Conservation (phyloP, 2,888 invertebrate genomes). For the Philonicus albiceps region DNA sequence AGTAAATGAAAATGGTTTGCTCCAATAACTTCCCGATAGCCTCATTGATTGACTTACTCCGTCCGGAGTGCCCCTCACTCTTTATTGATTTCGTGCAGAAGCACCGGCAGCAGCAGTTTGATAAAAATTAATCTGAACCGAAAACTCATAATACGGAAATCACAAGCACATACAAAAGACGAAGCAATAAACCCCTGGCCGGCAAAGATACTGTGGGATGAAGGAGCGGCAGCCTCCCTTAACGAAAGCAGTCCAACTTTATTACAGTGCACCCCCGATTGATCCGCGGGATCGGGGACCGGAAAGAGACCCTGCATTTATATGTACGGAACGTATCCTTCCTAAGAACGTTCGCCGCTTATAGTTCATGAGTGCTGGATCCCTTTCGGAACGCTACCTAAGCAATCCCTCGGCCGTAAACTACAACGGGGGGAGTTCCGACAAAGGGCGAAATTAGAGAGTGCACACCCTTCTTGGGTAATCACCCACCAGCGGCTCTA, state of each 20-base stretch:
- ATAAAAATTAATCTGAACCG: constrained; percentile 39
- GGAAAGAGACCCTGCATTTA: neutral
- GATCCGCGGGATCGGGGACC: neutral
- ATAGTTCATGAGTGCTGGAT: neutral
- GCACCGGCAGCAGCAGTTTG: constrained; percentile 1
- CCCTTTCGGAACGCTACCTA: constrained; percentile 2
- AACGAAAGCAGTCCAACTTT: constrained; percentile 9
- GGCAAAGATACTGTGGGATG: neutral
- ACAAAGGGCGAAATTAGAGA: constrained; percentile 27
- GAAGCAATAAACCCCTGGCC: neutral
- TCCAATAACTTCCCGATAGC: neutral
- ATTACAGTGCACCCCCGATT: neutral
- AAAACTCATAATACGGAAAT: constrained; percentile 39
- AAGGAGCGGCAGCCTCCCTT: neutral
- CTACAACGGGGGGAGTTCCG: neutral
- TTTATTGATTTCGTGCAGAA: constrained; percentile 34
- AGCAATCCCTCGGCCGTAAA: neutral
- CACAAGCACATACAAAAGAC: constrained; percentile 9
- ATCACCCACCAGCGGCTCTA: neutral
- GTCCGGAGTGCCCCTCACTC: neutral
- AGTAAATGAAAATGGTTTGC: constrained; percentile 3
- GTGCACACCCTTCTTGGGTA: constrained; percentile 2
- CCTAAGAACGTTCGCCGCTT: neutral
- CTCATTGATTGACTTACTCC: constrained; percentile 3
- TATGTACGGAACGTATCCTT: neutral